Conservation (phyloP, 2,888 invertebrate genomes). For the Timema podura region DNA sequence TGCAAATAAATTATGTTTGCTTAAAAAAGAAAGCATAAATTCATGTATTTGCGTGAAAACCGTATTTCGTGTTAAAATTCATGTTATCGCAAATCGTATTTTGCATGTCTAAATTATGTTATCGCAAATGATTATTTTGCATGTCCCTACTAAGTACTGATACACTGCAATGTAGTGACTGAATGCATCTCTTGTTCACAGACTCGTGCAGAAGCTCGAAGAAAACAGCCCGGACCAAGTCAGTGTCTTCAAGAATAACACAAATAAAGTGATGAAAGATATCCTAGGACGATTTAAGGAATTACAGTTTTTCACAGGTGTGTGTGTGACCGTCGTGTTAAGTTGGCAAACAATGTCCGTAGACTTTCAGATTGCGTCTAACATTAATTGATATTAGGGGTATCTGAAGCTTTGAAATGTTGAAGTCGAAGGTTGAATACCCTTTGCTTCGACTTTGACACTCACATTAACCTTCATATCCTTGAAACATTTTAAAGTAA, state of each 20-base stretch:
- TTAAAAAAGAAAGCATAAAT: too few species aligned
- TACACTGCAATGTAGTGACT: too few species aligned
- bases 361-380: background rate
- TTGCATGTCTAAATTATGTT: too few species aligned
- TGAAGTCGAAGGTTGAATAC: background rate
- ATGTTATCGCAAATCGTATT: too few species aligned
- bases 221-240: conserved; percentile 79
- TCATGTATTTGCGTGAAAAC: too few species aligned
- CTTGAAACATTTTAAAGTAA: too few species aligned
- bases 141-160: too few species aligned
- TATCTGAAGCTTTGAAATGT: background rate
- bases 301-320: conserved; percentile 74
- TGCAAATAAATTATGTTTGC: too few species aligned
- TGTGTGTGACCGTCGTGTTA: conserved; percentile 19
- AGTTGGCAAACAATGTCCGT: background rate
- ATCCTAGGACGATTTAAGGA: conserved; percentile 87
- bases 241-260: conserved; percentile 83
- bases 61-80: too few species aligned
- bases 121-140: too few species aligned
- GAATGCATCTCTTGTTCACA: conserved; percentile 42
- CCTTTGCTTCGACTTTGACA: background rate
- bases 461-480: too few species aligned
- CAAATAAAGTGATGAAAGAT: conserved; percentile 91
- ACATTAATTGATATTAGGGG: background rate
- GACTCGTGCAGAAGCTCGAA: conserved; percentile 76